Evolutionary conservation across 1,140 invertebrate genomes (phyloP).

Genomic region (Pachyrhynchus sulphureomaculatus): DNA sequence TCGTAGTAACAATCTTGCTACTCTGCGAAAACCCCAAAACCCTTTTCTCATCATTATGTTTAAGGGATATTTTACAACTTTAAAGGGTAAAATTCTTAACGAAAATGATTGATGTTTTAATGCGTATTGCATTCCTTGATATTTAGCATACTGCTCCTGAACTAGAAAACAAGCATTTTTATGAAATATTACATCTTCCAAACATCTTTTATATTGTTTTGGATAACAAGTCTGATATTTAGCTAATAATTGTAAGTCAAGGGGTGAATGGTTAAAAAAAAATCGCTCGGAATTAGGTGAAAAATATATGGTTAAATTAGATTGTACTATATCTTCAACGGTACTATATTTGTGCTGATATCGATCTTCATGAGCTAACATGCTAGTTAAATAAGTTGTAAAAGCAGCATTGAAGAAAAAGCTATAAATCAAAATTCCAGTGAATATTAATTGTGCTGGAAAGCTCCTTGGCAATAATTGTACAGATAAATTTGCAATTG

Average conservation of each 20-base stretch:
- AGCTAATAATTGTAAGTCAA: neutral
- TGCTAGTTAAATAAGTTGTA: conserved; percentile 18
- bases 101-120: neutral
- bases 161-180: conserved; percentile 7
- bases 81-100: neutral
- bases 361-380: neutral
- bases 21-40: conserved; percentile 22
- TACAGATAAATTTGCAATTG: conserved; percentile 1
- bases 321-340: conserved; percentile 2
- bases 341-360: conserved; percentile 10
- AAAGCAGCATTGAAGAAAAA: conserved; percentile 11
- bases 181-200: neutral
- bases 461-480: conserved; percentile 5
- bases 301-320: conserved; percentile 7
- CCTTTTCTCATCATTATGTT: conserved; percentile 27
- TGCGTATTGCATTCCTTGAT: no score
- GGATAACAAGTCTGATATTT: neutral
- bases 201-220: neutral
- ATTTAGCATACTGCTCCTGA: conserved; percentile 1
- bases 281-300: conserved; percentile 13
- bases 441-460: conserved; percentile 1
- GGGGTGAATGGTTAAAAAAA: conserved; percentile 1
- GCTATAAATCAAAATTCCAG: conserved; percentile 15
- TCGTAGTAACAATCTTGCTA: conserved; percentile 6
- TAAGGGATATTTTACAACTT: conserved; percentile 5